Conservation (phyloP, 1,140 invertebrate genomes). For the Trigoniulus corallinus region DNA sequence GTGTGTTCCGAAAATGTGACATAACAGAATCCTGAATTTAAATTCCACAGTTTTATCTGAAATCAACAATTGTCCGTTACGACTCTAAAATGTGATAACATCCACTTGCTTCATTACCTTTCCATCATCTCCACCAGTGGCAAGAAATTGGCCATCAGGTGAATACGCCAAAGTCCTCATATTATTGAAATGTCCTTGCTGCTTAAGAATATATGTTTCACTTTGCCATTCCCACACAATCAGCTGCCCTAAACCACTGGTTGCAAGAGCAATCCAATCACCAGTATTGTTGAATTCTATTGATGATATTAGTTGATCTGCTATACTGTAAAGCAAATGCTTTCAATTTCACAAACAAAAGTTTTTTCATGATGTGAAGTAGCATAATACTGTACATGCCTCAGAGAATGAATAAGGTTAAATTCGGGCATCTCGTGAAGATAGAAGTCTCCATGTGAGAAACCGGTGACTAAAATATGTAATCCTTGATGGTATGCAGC, state of each 20-base stretch:
- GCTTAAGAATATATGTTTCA: slow-evolving; percentile 95
- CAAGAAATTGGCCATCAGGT: slow-evolving; percentile 73
- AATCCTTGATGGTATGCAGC: slow-evolving; percentile 59
- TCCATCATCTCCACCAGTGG: slow-evolving; percentile 84
- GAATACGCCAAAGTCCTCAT: slow-evolving; percentile 81
- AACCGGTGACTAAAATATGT: slow-evolving; percentile 64
- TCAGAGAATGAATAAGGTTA: slow-evolving; percentile 75
- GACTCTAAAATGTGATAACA: no score
- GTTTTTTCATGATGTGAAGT: not conserved
- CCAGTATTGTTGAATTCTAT: slow-evolving; percentile 66
- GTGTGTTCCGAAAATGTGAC: slow-evolving; percentile 86
- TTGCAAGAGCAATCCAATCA: slow-evolving; percentile 88
- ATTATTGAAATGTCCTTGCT: slow-evolving; percentile 80
- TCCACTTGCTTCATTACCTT: slow-evolving; percentile 44
- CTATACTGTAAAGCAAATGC: slow-evolving; percentile 38
- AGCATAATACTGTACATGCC: slow-evolving; percentile 24
- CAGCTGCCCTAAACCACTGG: slow-evolving; percentile 58
- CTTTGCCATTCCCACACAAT: slow-evolving; percentile 99
- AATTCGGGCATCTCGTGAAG: slow-evolving; percentile 85
- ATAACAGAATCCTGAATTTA: slow-evolving; percentile 74
- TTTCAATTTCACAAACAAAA: not conserved
- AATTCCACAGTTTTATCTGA: slow-evolving; percentile 85
- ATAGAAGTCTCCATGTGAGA: slow-evolving; percentile 65
- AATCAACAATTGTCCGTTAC: no score
- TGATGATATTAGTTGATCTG: slow-evolving; percentile 49